phyloP scores from a whole-genome alignment of 1,140 invertebrate genomes.

The Bombus sylvicola region DNA sequence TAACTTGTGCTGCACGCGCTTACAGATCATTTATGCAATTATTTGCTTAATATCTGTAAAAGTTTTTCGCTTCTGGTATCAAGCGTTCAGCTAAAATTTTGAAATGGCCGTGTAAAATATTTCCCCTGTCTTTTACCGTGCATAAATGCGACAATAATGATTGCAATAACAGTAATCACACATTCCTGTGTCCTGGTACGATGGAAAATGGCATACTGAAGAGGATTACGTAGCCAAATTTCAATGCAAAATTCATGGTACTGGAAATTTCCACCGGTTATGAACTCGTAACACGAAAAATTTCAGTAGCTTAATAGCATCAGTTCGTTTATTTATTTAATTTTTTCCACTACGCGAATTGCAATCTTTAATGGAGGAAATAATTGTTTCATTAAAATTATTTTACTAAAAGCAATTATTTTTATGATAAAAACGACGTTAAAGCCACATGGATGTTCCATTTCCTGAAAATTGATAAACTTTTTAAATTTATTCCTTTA shows the following conservation, averaged over 20 bases:
- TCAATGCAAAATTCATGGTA: neutral
- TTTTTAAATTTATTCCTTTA: neutral
- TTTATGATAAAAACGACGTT: too few relatives aligned
- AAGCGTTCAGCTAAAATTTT: neutral
- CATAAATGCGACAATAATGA: neutral
- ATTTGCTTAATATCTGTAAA: neutral
- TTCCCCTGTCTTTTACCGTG: neutral
- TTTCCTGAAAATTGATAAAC: neutral
- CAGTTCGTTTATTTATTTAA: neutral
- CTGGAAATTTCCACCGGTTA: neutral
- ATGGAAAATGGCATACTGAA: neutral
- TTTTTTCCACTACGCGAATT: neutral
- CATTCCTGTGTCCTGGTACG: neutral
- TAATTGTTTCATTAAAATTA: neutral
- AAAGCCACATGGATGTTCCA: neutral
- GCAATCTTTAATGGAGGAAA: neutral
- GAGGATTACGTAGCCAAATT: neutral
- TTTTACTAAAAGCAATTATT: neutral
- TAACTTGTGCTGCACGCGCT: neutral
- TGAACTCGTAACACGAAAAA: neutral
- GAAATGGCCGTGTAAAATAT: neutral
- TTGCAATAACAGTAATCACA: slow-evolving; percentile 18
- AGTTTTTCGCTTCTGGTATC: neutral
- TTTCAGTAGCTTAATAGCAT: neutral
- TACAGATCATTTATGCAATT: neutral